phyloP scores from a whole-genome alignment of 2,797 vertebrate genomes.

The Danio kyathit region DNA sequence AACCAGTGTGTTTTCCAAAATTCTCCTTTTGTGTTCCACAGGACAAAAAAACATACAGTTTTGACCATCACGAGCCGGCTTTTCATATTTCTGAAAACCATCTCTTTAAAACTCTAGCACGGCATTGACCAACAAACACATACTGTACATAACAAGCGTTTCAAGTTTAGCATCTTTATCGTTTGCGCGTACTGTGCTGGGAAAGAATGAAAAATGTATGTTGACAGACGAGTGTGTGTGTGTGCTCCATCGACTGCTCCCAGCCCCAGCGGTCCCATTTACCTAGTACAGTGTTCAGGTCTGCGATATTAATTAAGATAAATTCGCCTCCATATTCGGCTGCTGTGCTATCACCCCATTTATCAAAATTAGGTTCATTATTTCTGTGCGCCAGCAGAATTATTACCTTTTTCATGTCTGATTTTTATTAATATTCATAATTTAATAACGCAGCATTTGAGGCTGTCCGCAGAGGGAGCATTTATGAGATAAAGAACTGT shows the following conservation, averaged over 20 bases:
- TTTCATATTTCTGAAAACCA: background rate
- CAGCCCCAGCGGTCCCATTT: conserved; percentile 81
- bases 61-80: background rate
- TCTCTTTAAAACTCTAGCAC: conserved; percentile 13
- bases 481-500: conserved; percentile 50
- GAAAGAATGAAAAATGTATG: conserved; percentile 59
- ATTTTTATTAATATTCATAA: conserved; percentile 90
- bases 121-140: conserved; percentile 1
- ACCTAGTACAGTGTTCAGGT: conserved; percentile 84
- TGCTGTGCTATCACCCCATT: conserved; percentile 89
- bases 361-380: conserved; percentile 98
- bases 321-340: conserved; percentile 90
- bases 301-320: conserved; percentile 99
- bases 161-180: conserved; percentile 37
- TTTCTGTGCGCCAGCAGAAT: conserved; percentile 91
- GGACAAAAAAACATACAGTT: background rate
- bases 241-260: conserved; percentile 52
- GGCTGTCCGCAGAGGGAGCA: conserved; percentile 85
- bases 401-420: conserved; percentile 83
- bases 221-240: conserved; percentile 57
- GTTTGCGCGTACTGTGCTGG: conserved; percentile 38
- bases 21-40: background rate
- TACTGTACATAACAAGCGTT: background rate
- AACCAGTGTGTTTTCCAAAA: background rate
- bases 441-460: conserved; percentile 95